These are phyloP conservation scores for Stictonetta naevosa DNA, from an alignment of 2,113 vertebrate species.

Conservation along the genomic window DNA sequence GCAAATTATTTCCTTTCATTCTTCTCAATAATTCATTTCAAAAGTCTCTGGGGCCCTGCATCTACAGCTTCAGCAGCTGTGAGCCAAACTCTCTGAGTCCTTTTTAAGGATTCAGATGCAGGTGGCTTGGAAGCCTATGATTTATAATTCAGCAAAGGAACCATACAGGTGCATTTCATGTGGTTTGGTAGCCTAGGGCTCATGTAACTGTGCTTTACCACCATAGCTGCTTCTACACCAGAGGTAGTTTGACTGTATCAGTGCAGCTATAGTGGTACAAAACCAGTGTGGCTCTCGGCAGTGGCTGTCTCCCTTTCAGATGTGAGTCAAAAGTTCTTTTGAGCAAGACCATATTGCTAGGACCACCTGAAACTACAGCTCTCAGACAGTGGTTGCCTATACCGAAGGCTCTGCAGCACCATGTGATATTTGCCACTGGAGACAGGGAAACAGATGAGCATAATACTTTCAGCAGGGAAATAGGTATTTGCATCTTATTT, in stretches of 20 bases:
- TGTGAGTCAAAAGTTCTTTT: not conserved
- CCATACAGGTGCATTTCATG: not conserved
- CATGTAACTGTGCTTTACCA: not conserved
- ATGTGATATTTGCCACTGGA: not conserved
- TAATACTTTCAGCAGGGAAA: not conserved
- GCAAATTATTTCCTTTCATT: not conserved
- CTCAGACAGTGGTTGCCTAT: not conserved
- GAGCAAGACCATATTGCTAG: not conserved
- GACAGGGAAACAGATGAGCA: not conserved
- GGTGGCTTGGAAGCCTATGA: not conserved
- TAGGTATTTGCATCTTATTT: not conserved
- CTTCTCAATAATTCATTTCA: not conserved
- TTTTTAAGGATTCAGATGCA: not conserved
- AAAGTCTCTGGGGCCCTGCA: not conserved
- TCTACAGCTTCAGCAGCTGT: not conserved
- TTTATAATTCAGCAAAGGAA: not conserved
- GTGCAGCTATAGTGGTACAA: not conserved
- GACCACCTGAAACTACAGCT: not conserved
- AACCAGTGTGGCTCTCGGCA: not conserved
- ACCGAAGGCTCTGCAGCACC: not conserved
- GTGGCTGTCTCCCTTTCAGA: not conserved
- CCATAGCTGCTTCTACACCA: not conserved
- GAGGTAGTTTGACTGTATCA: not conserved
- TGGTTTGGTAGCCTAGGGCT: not conserved
- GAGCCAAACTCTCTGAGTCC: not conserved